Evolutionary conservation across 2,113 vertebrate species (phyloP), one percentile per base, ranked within the genome.

Genomic region (Empidonax traillii): DNA sequence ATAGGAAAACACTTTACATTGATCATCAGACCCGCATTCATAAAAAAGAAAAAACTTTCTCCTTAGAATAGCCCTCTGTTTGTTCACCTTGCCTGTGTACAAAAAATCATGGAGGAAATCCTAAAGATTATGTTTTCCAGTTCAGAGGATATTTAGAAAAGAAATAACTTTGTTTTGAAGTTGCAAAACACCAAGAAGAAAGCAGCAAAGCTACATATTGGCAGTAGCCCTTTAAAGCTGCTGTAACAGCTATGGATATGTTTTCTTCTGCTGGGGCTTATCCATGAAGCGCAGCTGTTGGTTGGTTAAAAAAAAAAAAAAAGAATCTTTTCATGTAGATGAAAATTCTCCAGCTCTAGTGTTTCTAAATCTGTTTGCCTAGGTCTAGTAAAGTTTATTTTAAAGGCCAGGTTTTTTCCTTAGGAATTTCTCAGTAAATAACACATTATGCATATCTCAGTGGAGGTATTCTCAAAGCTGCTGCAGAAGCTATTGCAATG

Each of bases 281-380:
- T 96, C 95, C 94, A 63, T 6, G 20, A 93, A 83, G 72, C 68
- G 86, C 95, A 96, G 95, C 72, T 96, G 94, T 41, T 86, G 13
- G 39, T 30, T 90, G 63, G 67, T 43, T 9, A 62, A 73, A 85
- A 79, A 62, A 69, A 85, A 69, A 85, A 79, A 47, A 69, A 76
- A 47, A 2, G 7, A 67, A 74, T 83, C 67, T 87, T 96, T 94
- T 95, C 61, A 93, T 81, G 75, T 80, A 52, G 79, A 96, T 91
- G 58, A 94, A 93, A 94, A 96, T 84, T 6, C 14, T 80, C 52
- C 67, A 22, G 27, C 67, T 90, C 82, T 74, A 71, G 83, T 90
- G 76, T 96, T 95, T 94, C 76, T 84, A n/a, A 78, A 92, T 67
- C 75, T 94, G 37, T 86, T 94, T 96, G 12, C 61, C 28, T 88